Evolutionary conservation across 2,797 vertebrate species (phyloP).

Genomic region (Amphiprion clarkii): DNA sequence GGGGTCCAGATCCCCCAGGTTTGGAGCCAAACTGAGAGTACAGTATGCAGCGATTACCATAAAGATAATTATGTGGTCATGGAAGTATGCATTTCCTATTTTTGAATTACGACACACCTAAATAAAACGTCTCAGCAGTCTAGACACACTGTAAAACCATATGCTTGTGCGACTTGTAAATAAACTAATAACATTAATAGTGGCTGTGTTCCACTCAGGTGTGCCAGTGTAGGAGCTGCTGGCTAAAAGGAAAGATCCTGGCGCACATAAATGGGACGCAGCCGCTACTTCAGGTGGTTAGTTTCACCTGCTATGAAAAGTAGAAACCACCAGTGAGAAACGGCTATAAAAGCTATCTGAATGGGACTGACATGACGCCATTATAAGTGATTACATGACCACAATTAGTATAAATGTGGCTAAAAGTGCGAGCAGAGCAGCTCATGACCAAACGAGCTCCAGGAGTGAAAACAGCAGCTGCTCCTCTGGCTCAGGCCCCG

Average conservation of each 20-base stretch:
- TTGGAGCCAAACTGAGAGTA: neutral
- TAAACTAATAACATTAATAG: constrained; percentile 31
- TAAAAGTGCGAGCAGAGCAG: neutral
- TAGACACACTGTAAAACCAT: constrained; percentile 17
- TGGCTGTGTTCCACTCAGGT: constrained; percentile 23
- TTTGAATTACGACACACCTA: constrained; percentile 12
- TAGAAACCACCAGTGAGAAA: neutral
- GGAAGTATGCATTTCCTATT: constrained; percentile 16
- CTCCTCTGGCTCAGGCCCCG: constrained; percentile 28
- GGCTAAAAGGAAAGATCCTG: neutral
- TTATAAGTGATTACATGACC: neutral
- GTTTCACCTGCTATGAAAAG: constrained; percentile 27
- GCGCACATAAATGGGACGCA: constrained; percentile 31
- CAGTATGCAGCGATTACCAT: neutral
- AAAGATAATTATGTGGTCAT: constrained; percentile 21
- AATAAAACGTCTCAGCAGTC: constrained; percentile 22
- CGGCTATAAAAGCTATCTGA: neutral
- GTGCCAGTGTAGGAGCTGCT: constrained; percentile 1
- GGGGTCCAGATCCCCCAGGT: neutral
- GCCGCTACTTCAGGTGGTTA: constrained; percentile 25
- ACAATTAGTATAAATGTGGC: neutral
- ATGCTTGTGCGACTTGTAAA: constrained; percentile 18
- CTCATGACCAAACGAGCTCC: constrained; percentile 31
- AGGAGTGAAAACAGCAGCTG: constrained; percentile 10
- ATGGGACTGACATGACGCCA: neutral